Conservation (phyloP, 2,888 invertebrate species). For the Odontocerum albicorne region DNA sequence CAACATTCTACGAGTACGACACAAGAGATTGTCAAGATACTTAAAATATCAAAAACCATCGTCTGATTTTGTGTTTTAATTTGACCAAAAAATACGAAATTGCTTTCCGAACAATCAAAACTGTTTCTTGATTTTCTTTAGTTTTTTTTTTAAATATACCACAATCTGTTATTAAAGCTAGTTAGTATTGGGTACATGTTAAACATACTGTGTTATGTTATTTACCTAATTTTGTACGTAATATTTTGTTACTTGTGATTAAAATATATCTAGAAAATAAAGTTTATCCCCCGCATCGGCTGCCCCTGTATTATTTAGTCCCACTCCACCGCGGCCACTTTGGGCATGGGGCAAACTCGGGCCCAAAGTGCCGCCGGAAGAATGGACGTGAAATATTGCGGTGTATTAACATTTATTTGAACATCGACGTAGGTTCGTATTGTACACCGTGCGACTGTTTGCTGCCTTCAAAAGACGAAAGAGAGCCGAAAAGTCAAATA, state of each 20-base stretch:
- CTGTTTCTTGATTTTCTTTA: too few species aligned
- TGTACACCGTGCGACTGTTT: constrained; percentile 31
- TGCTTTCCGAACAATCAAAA: too few species aligned
- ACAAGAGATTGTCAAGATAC: too few species aligned
- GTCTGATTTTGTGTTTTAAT: too few species aligned
- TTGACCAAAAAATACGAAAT: too few species aligned
- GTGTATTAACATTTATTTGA: constrained; percentile 33
- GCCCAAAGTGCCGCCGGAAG: constrained; percentile 27
- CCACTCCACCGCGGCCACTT: not conserved
- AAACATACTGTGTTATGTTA: not conserved
- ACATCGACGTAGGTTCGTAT: constrained; percentile 30
- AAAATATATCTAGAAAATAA: not conserved
- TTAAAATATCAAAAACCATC: too few species aligned
- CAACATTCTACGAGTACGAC: too few species aligned
- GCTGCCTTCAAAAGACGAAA: constrained; percentile 30
- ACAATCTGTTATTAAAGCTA: too few species aligned
- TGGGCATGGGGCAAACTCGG: constrained; percentile 22
- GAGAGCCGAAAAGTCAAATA: constrained; percentile 35
- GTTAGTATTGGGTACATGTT: too few species aligned
- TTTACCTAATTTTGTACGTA: not conserved
- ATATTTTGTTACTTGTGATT: not conserved
- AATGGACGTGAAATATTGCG: constrained; percentile 35
- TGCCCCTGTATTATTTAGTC: not conserved
- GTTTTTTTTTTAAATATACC: too few species aligned
- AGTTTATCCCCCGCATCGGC: constrained; percentile 1